Base-by-base conservation (phyloP, 2,888 invertebrate genomes). In the Orthosia gracilis region DNA sequence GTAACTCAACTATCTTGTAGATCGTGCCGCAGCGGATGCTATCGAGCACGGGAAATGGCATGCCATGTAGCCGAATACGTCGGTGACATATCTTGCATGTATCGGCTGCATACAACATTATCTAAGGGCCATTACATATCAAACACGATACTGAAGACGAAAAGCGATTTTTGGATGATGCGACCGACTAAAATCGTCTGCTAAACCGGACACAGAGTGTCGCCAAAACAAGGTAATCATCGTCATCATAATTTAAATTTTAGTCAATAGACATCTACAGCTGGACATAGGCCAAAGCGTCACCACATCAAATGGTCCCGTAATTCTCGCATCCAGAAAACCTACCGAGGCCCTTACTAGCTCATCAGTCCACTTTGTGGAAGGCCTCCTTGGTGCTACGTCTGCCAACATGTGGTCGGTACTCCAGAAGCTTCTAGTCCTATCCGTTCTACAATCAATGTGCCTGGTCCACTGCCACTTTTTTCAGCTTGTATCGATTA, bases 41-140 rank as follows among this genome's bases (percentile, higher is more conserved):
- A 77, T 76, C 71, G 61, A 80, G 63, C 61, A 68, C 68, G 72
- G 85, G 85, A 87, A 87, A 85, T 87, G 69, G 76, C 75, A 82
- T 85, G 70, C 76, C 72, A 73, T 78, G 85, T 84, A 31, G 54
- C 76, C 70, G 47, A 82, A 82, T 81, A 70, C 57, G 58, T 75
- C 50, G 61, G 62, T 50, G 80, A 75, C 84, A 84, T 84, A 84
- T 84, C 69, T 80, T 26, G 68, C 69, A 57, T 80, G 57, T 57
- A 69, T 69, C 52, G 47, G 5, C 23, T 64, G 79, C 66, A 73
- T 67, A 45, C 31, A 54, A 55, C 45, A 71, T 64, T 66, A 49
- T 62, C 55, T 59, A 40, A 47, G 66, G 45, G 45, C 45, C 61
- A 62, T 21, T 45, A 45, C 45, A 58, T 18, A 4, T 12, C 26